Base-by-base conservation (phyloP, 2,113 vertebrate genomes). In the Hoplias malabaricus region DNA sequence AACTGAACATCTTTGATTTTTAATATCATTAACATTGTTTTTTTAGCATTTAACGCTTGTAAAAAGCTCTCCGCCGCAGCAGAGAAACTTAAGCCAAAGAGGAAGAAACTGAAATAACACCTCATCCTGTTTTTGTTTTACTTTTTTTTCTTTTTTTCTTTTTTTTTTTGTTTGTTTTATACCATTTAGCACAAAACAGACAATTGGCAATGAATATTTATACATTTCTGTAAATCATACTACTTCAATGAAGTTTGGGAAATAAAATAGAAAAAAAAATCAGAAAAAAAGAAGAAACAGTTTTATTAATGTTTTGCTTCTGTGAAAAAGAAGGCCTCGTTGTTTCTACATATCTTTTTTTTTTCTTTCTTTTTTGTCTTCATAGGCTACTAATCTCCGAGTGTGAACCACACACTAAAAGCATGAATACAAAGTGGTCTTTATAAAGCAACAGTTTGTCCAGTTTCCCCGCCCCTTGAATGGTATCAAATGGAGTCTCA, bases 361-460 rank as follows among this genome's bases (percentile, higher is more conserved):
- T 90, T 90, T 85, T 82, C 88, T 84, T 85, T 88, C 80, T 74
- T 77, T 9, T 87, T 81, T 86, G 88, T 89, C 86, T 88, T 91
- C 80, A 86, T 92, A 90, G 88, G 89, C 90, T 90, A 91, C 84
- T 88, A 89, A 90, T 81, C 82, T 89, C 89, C 53, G 71, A 80
- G 79, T 87, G 89, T 85, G 71, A 88, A 86, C 83, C 76, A 81
- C 87, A 88, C 89, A 90, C 93, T 93, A 92, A 93, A 90, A 94
- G 95, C 93, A 92, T 95, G 93, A 93, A 94, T 96, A 98, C 95
- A 98, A 97, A 98, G 94, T 95, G 94, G n/a, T 53, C 94, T 94
- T 95, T 92, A 95, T 95, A 96, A 98, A 96, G 94, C 94, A 93
- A 94, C 90, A 74, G 93, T 95, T 93, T 90, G 86, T 84, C 92